These are phyloP conservation scores for Lordiphosa fenestrarum DNA, from an alignment of 2,888 invertebrate species.

Conservation along the genomic window DNA sequence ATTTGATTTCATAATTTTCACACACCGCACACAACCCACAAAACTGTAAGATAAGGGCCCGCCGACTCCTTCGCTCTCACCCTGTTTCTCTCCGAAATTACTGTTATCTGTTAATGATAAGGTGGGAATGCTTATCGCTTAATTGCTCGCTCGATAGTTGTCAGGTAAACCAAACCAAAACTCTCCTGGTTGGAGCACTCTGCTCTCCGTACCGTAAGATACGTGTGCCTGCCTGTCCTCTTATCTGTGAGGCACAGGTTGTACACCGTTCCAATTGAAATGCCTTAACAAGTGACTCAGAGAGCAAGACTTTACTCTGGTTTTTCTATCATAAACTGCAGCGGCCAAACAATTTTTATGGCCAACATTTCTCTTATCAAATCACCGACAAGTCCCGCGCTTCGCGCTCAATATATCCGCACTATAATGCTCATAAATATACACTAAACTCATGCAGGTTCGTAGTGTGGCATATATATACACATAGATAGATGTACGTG, in stretches of 20 bases:
- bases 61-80: slow-evolving; percentile 7
- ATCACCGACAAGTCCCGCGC: slow-evolving; percentile 29
- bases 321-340: slow-evolving; percentile 20
- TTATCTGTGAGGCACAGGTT: slow-evolving; percentile 43
- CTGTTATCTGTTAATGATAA: slow-evolving; percentile 63
- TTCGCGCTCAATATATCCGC: slow-evolving; percentile 77
- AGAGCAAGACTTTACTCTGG: neutral
- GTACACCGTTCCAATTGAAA: slow-evolving; percentile 29
- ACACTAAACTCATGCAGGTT: slow-evolving; percentile 77
- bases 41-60: slow-evolving; percentile 8
- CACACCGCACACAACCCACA: slow-evolving; percentile 20
- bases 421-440: slow-evolving; percentile 81
- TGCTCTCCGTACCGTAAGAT: slow-evolving; percentile 8
- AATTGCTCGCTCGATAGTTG: slow-evolving; percentile 64
- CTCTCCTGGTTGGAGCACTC: slow-evolving; percentile 4
- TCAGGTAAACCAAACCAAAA: slow-evolving; percentile 52
- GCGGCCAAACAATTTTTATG: slow-evolving; percentile 28
- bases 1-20: slow-evolving; percentile 59
- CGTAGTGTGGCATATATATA: slow-evolving; percentile 32
- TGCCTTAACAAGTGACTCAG: slow-evolving; percentile 27
- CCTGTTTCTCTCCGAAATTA: slow-evolving; percentile 3
- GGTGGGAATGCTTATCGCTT: slow-evolving; percentile 56
- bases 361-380: slow-evolving; percentile 37
- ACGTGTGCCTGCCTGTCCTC: too few relatives aligned
- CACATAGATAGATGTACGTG: slow-evolving; percentile 20